phyloP scores from a whole-genome alignment of 2,888 invertebrate genomes.

The Acleris literana region DNA sequence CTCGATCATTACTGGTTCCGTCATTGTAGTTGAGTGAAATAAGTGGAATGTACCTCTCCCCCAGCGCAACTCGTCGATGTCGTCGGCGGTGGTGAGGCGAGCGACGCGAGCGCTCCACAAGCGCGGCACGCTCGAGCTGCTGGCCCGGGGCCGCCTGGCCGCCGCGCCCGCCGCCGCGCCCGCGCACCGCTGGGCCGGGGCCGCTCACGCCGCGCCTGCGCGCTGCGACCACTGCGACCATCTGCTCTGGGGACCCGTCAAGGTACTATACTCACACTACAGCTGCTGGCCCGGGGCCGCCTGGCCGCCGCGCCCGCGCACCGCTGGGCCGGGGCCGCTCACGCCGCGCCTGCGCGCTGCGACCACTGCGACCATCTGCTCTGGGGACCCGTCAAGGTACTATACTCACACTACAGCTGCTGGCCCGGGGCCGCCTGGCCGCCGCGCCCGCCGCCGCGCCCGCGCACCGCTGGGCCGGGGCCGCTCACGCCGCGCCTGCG shows the following conservation, averaged over 20 bases:
- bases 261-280: constrained; percentile 62
- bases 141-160: constrained; percentile 93
- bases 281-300: constrained; percentile 94
- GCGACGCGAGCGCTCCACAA: constrained; percentile 90
- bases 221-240: constrained; percentile 96
- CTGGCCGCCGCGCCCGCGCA: constrained; percentile 83
- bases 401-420: constrained; percentile 78
- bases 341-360: constrained; percentile 92
- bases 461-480: constrained; percentile 55
- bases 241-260: constrained; percentile 95
- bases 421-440: constrained; percentile 93
- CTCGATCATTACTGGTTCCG: too few species aligned
- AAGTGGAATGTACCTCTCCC: neutral
- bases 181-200: constrained; percentile 55
- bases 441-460: constrained; percentile 54
- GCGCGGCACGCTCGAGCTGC: constrained; percentile 94
- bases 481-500: constrained; percentile 53
- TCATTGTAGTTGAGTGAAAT: too few species aligned
- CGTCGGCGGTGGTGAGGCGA: constrained; percentile 92
- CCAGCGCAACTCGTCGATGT: constrained; percentile 92
- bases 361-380: constrained; percentile 91
- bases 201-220: constrained; percentile 87
- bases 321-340: constrained; percentile 47
- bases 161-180: constrained; percentile 76
- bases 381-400: constrained; percentile 95